Conservation (phyloP, 2,888 invertebrate species). For the Lasioglossum calceatum region DNA sequence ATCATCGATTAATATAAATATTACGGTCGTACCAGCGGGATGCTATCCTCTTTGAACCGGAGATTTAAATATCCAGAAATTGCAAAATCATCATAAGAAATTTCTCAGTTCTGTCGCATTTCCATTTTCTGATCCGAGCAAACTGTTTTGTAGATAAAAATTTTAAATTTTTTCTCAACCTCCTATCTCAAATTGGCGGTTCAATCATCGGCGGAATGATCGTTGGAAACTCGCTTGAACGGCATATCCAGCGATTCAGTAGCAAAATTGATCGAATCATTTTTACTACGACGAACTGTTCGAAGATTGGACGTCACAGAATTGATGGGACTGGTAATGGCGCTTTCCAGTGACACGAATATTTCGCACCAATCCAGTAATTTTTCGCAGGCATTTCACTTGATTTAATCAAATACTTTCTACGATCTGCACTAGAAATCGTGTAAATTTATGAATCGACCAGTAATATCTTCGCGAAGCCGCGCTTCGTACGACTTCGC, state of each 20-base stretch:
- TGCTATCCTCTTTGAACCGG: neutral
- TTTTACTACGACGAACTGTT: neutral
- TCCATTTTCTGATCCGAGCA: too few species aligned
- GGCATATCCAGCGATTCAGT: neutral
- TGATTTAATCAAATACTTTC: conserved; percentile 11
- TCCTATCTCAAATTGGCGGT: neutral
- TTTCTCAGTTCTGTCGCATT: neutral
- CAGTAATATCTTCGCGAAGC: neutral
- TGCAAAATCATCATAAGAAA: neutral
- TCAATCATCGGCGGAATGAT: neutral
- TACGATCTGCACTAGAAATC: neutral
- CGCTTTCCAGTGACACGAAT: conserved; percentile 16
- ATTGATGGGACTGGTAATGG: neutral
- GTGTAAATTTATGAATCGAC: neutral
- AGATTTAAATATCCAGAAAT: neutral
- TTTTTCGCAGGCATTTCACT: conserved; percentile 5
- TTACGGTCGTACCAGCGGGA: conserved; percentile 18
- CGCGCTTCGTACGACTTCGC: neutral
- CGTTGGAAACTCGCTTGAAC: neutral
- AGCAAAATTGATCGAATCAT: neutral
- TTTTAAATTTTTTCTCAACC: neutral
- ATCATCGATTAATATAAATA: conserved; percentile 49
- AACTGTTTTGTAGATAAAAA: too few species aligned
- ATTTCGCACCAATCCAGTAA: neutral
- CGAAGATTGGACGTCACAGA: neutral